phyloP scores from a whole-genome alignment of 2,797 vertebrate genomes.

The Chelon labrosus region DNA sequence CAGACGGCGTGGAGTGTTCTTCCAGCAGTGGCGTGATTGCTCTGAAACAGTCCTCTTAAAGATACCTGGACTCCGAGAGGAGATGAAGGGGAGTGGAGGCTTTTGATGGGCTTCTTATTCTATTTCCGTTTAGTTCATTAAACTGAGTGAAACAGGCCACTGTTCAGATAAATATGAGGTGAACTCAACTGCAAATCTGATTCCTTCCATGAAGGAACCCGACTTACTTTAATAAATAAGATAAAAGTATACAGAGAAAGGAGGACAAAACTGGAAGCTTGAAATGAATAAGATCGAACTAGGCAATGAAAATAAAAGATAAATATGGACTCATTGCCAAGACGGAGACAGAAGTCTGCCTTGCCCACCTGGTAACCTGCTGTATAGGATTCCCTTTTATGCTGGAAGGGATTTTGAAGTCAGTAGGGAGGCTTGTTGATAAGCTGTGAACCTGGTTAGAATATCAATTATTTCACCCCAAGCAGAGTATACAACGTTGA shows the following conservation, averaged over 20 bases:
- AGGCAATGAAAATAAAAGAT: slow-evolving; percentile 15
- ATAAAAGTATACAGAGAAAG: background rate
- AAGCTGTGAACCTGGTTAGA: slow-evolving; percentile 68
- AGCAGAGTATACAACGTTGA: slow-evolving; percentile 31
- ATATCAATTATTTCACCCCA: slow-evolving; percentile 75
- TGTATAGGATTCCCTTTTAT: slow-evolving; percentile 70
- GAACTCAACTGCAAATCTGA: background rate
- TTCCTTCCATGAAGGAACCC: background rate
- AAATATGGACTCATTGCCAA: slow-evolving; percentile 33
- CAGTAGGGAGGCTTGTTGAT: slow-evolving; percentile 72
- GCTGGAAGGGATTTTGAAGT: slow-evolving; percentile 76
- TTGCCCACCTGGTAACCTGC: slow-evolving; percentile 50
- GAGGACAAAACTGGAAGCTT: background rate
- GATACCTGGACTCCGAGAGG: slow-evolving; percentile 25
- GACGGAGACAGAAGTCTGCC: slow-evolving; percentile 30
- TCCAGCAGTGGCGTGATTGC: slow-evolving; percentile 28
- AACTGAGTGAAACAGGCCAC: slow-evolving; percentile 8
- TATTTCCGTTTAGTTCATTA: slow-evolving; percentile 37
- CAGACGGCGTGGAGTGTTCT: slow-evolving; percentile 45
- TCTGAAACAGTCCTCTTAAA: slow-evolving; percentile 26
- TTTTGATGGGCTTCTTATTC: slow-evolving; percentile 32
- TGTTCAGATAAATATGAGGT: slow-evolving; percentile 3
- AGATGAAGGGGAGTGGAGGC: background rate
- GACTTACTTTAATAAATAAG: slow-evolving; percentile 5
- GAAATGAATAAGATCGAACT: background rate